Evolutionary conservation across 2,797 vertebrate genomes (phyloP).

Genomic region (Monodelphis domestica): DNA sequence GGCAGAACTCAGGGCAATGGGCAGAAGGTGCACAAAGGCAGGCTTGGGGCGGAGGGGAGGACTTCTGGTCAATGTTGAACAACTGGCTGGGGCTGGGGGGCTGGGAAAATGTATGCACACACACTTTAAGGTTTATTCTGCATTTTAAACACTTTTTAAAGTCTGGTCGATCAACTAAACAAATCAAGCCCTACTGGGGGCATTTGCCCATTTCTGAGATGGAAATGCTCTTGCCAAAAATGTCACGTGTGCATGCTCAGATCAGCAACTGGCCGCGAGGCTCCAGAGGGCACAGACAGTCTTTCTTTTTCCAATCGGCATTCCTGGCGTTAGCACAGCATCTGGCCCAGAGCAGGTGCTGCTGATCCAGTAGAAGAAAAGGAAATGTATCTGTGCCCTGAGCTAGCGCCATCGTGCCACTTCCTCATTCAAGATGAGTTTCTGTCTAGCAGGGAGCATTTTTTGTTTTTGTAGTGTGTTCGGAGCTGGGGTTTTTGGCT

Average conservation of each 20-base stretch:
- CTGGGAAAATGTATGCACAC: too few relatives aligned
- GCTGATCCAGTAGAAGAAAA: neutral
- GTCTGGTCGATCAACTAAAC: neutral
- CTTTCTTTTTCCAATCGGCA: neutral
- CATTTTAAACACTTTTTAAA: too few relatives aligned
- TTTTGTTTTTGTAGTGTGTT: conserved; percentile 27
- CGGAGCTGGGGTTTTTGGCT: conserved; percentile 25
- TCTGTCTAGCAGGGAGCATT: neutral
- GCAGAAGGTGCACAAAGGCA: too few relatives aligned
- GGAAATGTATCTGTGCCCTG: neutral
- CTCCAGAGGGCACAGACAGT: too few relatives aligned
- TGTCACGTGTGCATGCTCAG: too few relatives aligned
- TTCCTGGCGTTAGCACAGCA: too few relatives aligned
- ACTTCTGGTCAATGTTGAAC: too few relatives aligned
- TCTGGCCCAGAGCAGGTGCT: neutral
- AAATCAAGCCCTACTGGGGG: neutral
- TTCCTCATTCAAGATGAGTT: neutral
- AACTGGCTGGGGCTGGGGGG: too few relatives aligned
- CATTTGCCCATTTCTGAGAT: neutral
- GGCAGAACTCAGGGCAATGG: too few relatives aligned
- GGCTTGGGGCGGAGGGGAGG: too few relatives aligned
- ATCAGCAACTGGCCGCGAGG: too few relatives aligned
- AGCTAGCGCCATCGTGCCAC: neutral
- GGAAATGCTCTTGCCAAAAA: too few relatives aligned
- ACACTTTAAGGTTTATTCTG: neutral